A percentile compares a stretch with the other conserved stretches of the same genome.
These are phyloP conservation scores for Maconellicoccus hirsutus DNA, from an alignment of 1,140 invertebrate genomes.

Conservation along the genomic window DNA sequence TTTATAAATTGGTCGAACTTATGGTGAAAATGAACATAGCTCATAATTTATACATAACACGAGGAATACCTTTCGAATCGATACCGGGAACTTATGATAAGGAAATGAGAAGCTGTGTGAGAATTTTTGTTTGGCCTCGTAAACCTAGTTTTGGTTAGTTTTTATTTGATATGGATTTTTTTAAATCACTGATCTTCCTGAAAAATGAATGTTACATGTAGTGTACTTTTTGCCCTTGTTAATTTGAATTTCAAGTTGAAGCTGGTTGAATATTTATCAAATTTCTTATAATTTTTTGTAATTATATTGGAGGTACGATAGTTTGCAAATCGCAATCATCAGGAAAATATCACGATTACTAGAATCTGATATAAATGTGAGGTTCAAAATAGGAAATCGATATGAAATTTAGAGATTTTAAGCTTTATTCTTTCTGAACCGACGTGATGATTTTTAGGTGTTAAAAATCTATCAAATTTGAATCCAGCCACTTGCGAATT, in stretches of 20 bases:
- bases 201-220: too few species aligned
- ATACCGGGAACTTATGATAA: not conserved
- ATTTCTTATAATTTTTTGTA: too few species aligned
- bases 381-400: too few species aligned
- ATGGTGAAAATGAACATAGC: constrained; percentile 45
- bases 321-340: too few species aligned
- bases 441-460: constrained; percentile 33
- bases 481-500: constrained; percentile 52
- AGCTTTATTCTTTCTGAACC: not conserved
- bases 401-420: too few species aligned
- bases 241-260: too few species aligned
- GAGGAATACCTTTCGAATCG: constrained; percentile 31
- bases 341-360: too few species aligned
- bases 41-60: constrained; percentile 55
- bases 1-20: constrained; percentile 40
- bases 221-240: too few species aligned
- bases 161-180: not conserved
- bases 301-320: too few species aligned
- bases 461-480: constrained; percentile 43
- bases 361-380: too few species aligned
- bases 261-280: too few species aligned
- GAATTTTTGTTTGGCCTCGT: constrained; percentile 52
- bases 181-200: too few species aligned
- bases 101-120: constrained; percentile 38
- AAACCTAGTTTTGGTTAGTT: constrained; percentile 37